Evolutionary conservation across 2,888 invertebrate genomes (phyloP), one percentile per base, ranked within the genome.

Genomic region (Pharmacophagus antenor): DNA sequence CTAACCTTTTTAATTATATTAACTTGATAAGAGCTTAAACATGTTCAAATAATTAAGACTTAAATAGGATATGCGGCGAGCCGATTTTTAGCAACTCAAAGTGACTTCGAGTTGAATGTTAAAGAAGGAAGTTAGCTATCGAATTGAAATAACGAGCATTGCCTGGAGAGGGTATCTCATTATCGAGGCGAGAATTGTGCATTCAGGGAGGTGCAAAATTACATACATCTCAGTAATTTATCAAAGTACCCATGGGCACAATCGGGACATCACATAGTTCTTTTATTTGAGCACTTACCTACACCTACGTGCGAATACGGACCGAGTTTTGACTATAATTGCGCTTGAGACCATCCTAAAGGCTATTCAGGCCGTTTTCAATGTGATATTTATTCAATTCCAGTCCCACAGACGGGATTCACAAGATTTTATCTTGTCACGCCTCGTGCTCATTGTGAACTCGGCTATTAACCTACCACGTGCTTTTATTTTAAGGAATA

Each of bases 341-440:
- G 85, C 77, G 69, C 77, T 79, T 84, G 85, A 86, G 84, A 80
- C 79, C 76, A 75, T 82, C 84, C 84, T 73, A 80, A 80, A 79
- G 85, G 83, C 85, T 82, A 84, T 85, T 84, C 84, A 83, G 81
- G 70, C 69, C 79, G 70, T 81, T 83, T 84, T 81, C 82, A 84
- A 85, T 83, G 82, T 80, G 73, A 81, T 83, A 83, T 86, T 81
- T 83, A 81, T 82, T 83, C 84, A 82, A 84, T 84, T 84, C 84
- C 74, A 75, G 79, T 80, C 78, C 77, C 74, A 76, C 80, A 77
- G 79, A 74, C 80, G 77, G 80, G 75, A 80, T 76, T 79, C 79
- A 75, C 76, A 76, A 82, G 86, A 88, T 88, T 77, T 80, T 85
- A 88, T 88, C 88, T 84, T 80, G 87, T 88, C 87, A 87, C 87